Evolutionary conservation across 1,140 invertebrate species (phyloP), one percentile per base, ranked within the genome.

Genomic region (Oryctes rhinoceros): DNA sequence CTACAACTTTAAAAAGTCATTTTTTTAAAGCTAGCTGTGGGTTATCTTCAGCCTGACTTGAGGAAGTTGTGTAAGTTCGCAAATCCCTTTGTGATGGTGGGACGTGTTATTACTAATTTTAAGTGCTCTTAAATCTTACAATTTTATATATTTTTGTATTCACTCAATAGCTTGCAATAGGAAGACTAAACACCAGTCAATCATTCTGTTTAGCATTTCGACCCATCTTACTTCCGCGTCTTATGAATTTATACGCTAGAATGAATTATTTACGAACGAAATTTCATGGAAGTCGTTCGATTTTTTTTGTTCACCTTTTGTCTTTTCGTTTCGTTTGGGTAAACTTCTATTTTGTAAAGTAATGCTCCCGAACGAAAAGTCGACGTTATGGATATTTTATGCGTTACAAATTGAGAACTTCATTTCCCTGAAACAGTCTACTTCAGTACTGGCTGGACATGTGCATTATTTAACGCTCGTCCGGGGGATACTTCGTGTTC

Each of bases 321-420:
- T 53, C 49, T 67, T 11, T 13, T 5, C 65, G 65, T 67, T 67
- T 18, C 30, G 65, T 30, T 67, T 67, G 7, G 65, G 30, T 30
- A 67, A 67, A 67, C 65, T 67, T 67, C 65, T 67, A 67, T 67
- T 67, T 67, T 24, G 65, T 67, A 24, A 67, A 67, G 65, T 67
- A 67, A 67, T 67, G 30, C 30, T 35, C 18, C 30, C 65, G 65
- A 67, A 67, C 18, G 65, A 67, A 67, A 67, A 67, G 65, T 67
- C 65, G 65, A 35, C 24, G 20, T 76, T 76, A 76, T 76, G 78
- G 62, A 78, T 78, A 78, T 78, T 78, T 78, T 62, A 78, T 78
- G 49, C 20, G 78, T 62, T 78, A 78, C 53, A 78, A 78, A 78
- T 78, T 78, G 78, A 78, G 78, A 59, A 62, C 49, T 78, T 78